Percentiles rank a stretch among this genome's conserved stretches.
Conservation (phyloP, 2,797 vertebrate species). For the Pangasius larnaudii region DNA sequence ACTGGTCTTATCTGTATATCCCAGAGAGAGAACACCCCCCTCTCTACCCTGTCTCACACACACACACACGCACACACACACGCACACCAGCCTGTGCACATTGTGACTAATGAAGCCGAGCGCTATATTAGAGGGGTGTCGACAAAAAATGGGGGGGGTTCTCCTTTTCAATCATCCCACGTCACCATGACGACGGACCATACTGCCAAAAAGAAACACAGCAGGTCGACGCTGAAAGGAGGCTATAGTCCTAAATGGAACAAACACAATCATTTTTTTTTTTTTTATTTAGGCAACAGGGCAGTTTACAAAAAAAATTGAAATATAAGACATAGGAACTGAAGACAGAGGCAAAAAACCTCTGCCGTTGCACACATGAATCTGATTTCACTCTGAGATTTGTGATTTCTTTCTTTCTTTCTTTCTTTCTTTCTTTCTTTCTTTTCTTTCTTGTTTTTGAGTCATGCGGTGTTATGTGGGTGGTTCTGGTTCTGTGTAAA, state of each 20-base stretch:
- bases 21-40: constrained; percentile 13
- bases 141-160: constrained; percentile 46
- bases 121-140: constrained; percentile 67
- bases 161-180: constrained; percentile 56
- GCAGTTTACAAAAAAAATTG: neutral
- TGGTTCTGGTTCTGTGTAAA: constrained; percentile 28
- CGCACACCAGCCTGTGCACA: constrained; percentile 63
- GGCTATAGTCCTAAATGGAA: constrained; percentile 32
- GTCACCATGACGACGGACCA: constrained; percentile 51
- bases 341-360: neutral
- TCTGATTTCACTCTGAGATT: neutral
- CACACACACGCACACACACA: constrained; percentile 1
- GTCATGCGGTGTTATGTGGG: constrained; percentile 25
- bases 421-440: neutral
- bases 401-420: neutral
- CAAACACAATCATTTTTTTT: constrained; percentile 20
- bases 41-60: neutral
- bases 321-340: too few relatives aligned
- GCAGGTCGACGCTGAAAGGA: neutral
- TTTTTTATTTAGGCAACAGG: neutral
- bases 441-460: neutral
- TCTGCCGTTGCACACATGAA: neutral
- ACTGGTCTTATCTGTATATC: constrained; percentile 16
- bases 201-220: constrained; percentile 40
- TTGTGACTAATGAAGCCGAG: constrained; percentile 76